These are phyloP conservation scores for Lethrus apterus DNA, from an alignment of 1,140 invertebrate species.

Conservation along the genomic window DNA sequence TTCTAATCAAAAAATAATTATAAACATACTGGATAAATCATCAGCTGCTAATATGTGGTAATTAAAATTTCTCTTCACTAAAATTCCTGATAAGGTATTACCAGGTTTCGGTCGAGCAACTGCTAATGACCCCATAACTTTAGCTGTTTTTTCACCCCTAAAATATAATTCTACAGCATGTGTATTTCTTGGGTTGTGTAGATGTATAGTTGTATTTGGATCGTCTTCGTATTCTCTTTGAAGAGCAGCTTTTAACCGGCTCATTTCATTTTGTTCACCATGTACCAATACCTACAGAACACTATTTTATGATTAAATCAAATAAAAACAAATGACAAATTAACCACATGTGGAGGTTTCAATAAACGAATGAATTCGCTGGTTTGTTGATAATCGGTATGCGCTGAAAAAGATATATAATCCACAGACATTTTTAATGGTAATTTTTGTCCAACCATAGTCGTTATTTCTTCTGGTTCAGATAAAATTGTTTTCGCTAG, in stretches of 20 bases:
- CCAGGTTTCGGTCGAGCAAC: slow-evolving; percentile 72
- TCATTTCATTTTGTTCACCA: slow-evolving; percentile 99
- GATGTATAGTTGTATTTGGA: slow-evolving; percentile 75
- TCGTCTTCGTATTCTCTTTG: slow-evolving; percentile 92
- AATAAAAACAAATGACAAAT: slow-evolving; percentile 21
- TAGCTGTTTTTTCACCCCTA: slow-evolving; percentile 95
- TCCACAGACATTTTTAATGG: slow-evolving; percentile 97
- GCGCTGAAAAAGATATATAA: slow-evolving; percentile 99
- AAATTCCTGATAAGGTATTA: slow-evolving; percentile 78
- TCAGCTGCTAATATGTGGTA: slow-evolving; percentile 89
- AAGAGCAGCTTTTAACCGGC: slow-evolving; percentile 85
- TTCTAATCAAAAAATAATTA: slow-evolving; percentile 11
- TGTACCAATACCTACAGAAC: slow-evolving; percentile 78
- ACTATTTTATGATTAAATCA: not conserved
- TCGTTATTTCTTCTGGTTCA: slow-evolving; percentile 95
- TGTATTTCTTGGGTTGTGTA: slow-evolving; percentile 96
- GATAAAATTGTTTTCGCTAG: slow-evolving; percentile 94
- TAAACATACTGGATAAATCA: slow-evolving; percentile 75
- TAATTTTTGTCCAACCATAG: slow-evolving; percentile 91
- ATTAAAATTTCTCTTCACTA: slow-evolving; percentile 97
- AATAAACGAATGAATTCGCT: slow-evolving; percentile 93
- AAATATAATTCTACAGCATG: slow-evolving; percentile 90
- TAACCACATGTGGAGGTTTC: slow-evolving; percentile 90
- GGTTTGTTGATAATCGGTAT: slow-evolving; percentile 98
- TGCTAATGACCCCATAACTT: slow-evolving; percentile 91